Evolutionary conservation across 1,140 invertebrate species (phyloP).

Genomic region (Dreissena rostriformis): DNA sequence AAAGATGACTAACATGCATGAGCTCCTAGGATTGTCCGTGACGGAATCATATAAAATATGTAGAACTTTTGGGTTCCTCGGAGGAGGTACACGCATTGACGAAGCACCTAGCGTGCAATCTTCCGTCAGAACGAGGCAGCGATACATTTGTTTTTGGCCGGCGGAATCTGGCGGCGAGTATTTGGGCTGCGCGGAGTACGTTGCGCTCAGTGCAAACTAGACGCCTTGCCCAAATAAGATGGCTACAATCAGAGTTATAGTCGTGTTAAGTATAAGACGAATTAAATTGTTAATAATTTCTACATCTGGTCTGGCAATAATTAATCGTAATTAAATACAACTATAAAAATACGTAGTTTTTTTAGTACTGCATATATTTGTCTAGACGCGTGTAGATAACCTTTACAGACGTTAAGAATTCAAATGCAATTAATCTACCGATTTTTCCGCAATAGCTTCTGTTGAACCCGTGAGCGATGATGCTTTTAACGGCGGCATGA

Average conservation of each 20-base stretch:
- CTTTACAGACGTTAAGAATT: no score
- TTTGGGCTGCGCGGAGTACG: conserved; percentile 54
- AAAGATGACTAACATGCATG: conserved; percentile 46
- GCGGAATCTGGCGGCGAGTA: conserved; percentile 58
- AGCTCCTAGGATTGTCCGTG: background rate
- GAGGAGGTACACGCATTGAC: conserved; percentile 47
- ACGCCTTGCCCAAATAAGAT: conserved; percentile 61
- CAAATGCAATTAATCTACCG: no score
- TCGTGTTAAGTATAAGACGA: conserved; percentile 1
- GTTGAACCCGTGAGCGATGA: conserved; percentile 73
- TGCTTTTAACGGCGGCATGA: conserved; percentile 56
- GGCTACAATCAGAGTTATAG: conserved; percentile 51
- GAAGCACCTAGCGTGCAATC: conserved; percentile 19
- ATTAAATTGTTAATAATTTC: background rate
- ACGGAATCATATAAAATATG: conserved; percentile 50
- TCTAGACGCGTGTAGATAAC: no score
- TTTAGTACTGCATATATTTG: no score
- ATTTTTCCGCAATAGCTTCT: conserved; percentile 73
- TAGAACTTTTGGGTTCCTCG: conserved; percentile 11
- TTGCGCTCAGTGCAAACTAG: conserved; percentile 65
- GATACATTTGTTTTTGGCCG: conserved; percentile 54
- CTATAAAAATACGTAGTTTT: no score
- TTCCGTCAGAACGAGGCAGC: conserved; percentile 52
- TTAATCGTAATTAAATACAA: no score
- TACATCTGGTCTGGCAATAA: no score